Evolutionary conservation across 1,140 invertebrate genomes (phyloP), one percentile per base, ranked within the genome.

Genomic region (Pissodes strobi): DNA sequence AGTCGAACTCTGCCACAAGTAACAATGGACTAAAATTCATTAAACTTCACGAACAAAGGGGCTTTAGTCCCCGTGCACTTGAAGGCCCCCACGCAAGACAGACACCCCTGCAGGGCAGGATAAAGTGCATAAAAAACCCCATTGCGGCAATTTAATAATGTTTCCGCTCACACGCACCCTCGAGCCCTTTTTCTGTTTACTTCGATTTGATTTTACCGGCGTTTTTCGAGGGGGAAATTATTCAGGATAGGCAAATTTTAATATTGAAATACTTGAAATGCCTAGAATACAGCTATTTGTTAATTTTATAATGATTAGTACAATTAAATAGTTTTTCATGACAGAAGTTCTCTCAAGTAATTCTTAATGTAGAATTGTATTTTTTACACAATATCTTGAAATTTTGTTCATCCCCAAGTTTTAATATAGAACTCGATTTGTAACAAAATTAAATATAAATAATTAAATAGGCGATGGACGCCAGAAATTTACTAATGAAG

Each of bases 81-180:
- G 48, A 62, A 39, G 13, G 25, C 25, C 49, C 56, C 27, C 41
- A 6, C 15, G 21, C 37, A 39, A 53, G 53, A 41, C 37, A 53
- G 48, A 39, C 48, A 62, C 38, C 49, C 46, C 59, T 53, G 64
- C 38, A 30, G 62, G 58, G 64, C 65, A 49, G 59, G 59, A 62
- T 62, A 37, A 68, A 72, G 68, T 72, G 69, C 68, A 69, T 74
- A 72, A 74, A 71, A 72, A 72, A 62, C 69, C 71, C 69, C 69
- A 66, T 55, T 64, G 71, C 72, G 72, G 71, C 72, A 72, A 74
- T 72, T 74, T 74, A 71, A 74, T 74, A 74, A 71, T 71, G 72
- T 72, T 72, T 72, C 71, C 71, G 71, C 67, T 68, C 68, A 57
- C 71, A 73, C 69, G 58, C 62, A 60, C 64, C 64, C 58, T 57